A percentile compares a stretch with the other conserved stretches of the same genome.
Conservation (phyloP, 2,888 invertebrate genomes). For the Erebia ligea region DNA sequence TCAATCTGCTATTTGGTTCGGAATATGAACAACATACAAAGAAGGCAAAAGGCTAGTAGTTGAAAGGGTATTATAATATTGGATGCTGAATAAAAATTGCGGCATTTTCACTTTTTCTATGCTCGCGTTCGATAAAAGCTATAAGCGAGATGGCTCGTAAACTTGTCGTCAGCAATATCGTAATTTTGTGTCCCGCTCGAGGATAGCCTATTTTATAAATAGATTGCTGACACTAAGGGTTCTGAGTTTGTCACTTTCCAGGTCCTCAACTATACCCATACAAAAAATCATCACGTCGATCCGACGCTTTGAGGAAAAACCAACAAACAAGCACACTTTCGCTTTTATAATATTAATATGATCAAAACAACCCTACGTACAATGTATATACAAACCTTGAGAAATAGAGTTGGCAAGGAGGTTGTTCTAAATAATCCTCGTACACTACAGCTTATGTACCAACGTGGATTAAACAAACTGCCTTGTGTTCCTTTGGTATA, state of each 20-base stretch:
- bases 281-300: too few species aligned
- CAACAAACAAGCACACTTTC: too few species aligned
- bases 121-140: slow-evolving; percentile 16
- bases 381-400: background rate
- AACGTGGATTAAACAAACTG: too few species aligned
- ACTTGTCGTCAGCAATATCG: slow-evolving; percentile 23
- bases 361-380: background rate
- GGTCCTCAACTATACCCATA: too few species aligned
- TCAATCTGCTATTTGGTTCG: too few species aligned
- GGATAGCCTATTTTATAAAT: slow-evolving; percentile 21
- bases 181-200: slow-evolving; percentile 7
- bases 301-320: too few species aligned
- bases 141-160: slow-evolving; percentile 22
- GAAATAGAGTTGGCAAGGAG: background rate
- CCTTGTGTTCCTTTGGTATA: too few species aligned
- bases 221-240: slow-evolving; percentile 26
- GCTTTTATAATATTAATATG: background rate
- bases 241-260: background rate
- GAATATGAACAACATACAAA: background rate
- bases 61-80: slow-evolving; percentile 9
- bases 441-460: too few species aligned
- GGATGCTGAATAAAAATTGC: slow-evolving; percentile 10
- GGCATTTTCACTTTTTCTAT: slow-evolving; percentile 16
- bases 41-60: background rate
- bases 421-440: background rate